Base-by-base conservation (phyloP, 1,140 invertebrate genomes). In the Planococcus citri region DNA sequence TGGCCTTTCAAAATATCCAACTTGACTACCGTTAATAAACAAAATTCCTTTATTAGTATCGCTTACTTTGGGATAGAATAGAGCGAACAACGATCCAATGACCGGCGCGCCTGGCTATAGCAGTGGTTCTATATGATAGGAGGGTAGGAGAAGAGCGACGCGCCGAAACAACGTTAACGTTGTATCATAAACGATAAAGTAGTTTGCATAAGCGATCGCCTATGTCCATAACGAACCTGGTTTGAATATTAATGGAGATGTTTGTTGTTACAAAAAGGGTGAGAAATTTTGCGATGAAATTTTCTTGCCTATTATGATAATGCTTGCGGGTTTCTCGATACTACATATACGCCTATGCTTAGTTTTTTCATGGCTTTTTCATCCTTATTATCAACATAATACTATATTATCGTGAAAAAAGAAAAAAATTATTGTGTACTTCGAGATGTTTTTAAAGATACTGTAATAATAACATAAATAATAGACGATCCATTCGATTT, bases 141-240 rank as follows among this genome's bases (percentile, higher is more conserved):
- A 51, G 17, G 41, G 41, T 3, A 33, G 29, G 3, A 33, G 29
- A 33, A 12, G 29, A 6, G 29, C 4, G 29, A 12, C 12, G 29
- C 29, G 29, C 12, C 29, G 41, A 51, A 51, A 51, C n/a, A 51
- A 51, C 41, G 41, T 17, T 51, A 51, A 20, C 29, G 29, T 33
- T 51, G 41, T 51, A 51, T 51, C 41, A 51, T 51, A 51, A 51
- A 51, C 41, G 41, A 51, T 20, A 51, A 51, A 51, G 41, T 51
- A 51, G 41, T 51, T 51, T 51, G n/a, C 41, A 51, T 51, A 17
- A 51, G 41, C 41, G 41, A 51, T 51, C 41, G 41, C 12, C 12
- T 51, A 51, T 51, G 41, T 51, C 41, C 41, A 51, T 51, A 51
- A 51, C 41, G 41, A 51, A 51, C 41, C 10, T 20, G 41, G n/a